phyloP scores from a whole-genome alignment of 2,888 invertebrate species.

The Rutpela maculata region DNA sequence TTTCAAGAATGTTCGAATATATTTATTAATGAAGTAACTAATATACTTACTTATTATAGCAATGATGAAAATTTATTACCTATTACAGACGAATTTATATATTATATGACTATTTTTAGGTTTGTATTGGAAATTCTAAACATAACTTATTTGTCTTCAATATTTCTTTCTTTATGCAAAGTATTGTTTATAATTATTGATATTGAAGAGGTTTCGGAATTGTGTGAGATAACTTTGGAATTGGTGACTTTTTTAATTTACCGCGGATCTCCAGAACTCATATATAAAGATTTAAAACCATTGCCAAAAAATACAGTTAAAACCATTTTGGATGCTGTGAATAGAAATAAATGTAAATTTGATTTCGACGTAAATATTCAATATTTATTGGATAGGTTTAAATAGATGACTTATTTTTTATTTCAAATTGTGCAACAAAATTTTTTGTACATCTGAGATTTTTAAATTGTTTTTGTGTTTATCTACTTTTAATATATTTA shows the following conservation, averaged over 20 bases:
- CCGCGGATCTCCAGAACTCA: conserved; percentile 49
- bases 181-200: conserved; percentile 58
- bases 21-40: conserved; percentile 55
- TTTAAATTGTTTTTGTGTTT: not conserved
- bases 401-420: not conserved
- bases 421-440: no score
- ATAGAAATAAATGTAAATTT: conserved; percentile 54
- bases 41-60: conserved; percentile 60
- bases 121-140: conserved; percentile 61
- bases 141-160: conserved; percentile 54
- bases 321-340: conserved; percentile 53
- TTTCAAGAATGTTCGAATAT: conserved; percentile 53
- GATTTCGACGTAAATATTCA: conserved; percentile 45
- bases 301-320: conserved; percentile 53
- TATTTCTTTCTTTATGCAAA: conserved; percentile 59
- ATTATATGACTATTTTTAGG: conserved; percentile 62
- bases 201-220: conserved; percentile 54
- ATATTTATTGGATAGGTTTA: conserved; percentile 26
- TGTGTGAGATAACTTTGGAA: conserved; percentile 60
- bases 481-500: not conserved
- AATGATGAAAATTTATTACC: conserved; percentile 64
- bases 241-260: conserved; percentile 63
- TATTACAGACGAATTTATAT: conserved; percentile 61
- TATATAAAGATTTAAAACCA: conserved; percentile 56
- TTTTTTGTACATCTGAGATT: not conserved